Conservation (phyloP, 2,888 invertebrate species). For the Punctoribates punctum region DNA sequence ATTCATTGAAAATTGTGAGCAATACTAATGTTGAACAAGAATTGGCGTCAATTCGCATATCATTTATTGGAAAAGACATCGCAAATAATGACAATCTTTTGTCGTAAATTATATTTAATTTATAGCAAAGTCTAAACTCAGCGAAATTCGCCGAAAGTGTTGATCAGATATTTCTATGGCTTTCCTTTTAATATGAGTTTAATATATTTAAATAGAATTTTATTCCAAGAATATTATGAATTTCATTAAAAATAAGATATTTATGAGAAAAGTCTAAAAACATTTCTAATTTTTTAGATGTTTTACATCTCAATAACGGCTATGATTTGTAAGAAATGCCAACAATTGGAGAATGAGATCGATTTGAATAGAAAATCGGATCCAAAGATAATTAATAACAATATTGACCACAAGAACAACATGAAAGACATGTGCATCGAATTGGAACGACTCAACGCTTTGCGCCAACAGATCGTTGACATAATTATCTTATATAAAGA, state of each 20-base stretch:
- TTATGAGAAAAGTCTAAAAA: not conserved
- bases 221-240: not conserved
- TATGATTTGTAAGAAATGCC: slow-evolving; percentile 25
- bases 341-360: slow-evolving; percentile 23
- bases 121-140: too few species aligned
- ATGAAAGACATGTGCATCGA: not conserved
- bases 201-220: too few species aligned
- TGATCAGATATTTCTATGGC: too few species aligned
- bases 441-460: slow-evolving; percentile 20
- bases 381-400: not conserved
- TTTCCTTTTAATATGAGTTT: too few species aligned
- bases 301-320: slow-evolving; percentile 14
- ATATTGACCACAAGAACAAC: not conserved
- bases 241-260: not conserved
- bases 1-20: too few species aligned
- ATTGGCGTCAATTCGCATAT: too few species aligned
- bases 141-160: too few species aligned
- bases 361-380: not conserved
- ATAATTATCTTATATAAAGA: slow-evolving; percentile 1
- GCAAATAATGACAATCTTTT: too few species aligned
- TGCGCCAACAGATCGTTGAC: slow-evolving; percentile 26
- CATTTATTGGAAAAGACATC: too few species aligned
- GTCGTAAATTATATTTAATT: too few species aligned
- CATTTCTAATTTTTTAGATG: not conserved
- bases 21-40: too few species aligned